Conservation (phyloP, 2,113 vertebrate species). For the Saguinus midas region DNA sequence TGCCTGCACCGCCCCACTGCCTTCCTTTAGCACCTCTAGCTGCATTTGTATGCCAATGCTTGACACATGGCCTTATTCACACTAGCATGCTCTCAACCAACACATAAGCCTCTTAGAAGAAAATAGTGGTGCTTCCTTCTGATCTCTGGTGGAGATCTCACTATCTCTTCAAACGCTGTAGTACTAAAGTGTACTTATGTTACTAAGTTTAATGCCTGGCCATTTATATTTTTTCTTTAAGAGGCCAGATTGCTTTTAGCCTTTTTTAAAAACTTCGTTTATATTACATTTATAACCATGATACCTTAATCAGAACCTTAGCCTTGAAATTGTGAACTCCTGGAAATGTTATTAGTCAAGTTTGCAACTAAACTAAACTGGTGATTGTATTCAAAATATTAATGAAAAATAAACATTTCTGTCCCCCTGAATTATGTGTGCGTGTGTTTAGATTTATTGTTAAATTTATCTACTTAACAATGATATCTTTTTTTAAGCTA, state of each 20-base stretch:
- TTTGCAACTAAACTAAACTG: neutral
- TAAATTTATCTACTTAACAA: neutral
- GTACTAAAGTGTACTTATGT: conserved; percentile 54
- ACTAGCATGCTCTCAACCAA: conserved; percentile 31
- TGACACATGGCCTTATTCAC: conserved; percentile 47
- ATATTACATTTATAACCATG: conserved; percentile 52
- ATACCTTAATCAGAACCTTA: conserved; percentile 55
- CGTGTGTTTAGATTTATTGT: neutral
- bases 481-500: neutral
- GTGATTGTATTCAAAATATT: neutral
- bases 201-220: conserved; percentile 23
- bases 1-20: neutral
- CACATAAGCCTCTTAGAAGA: neutral
- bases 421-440: neutral
- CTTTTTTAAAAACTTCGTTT: conserved; percentile 57
- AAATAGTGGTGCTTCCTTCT: neutral
- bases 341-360: neutral
- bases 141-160: neutral
- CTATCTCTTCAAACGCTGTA: neutral
- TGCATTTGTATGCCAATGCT: neutral
- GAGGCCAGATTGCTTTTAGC: conserved; percentile 19
- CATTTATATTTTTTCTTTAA: conserved; percentile 23
- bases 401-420: conserved; percentile 62
- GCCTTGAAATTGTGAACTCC: conserved; percentile 65
- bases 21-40: neutral